Conservation (phyloP, 2,797 vertebrate species). For the Tympanoctomys barrerae region DNA sequence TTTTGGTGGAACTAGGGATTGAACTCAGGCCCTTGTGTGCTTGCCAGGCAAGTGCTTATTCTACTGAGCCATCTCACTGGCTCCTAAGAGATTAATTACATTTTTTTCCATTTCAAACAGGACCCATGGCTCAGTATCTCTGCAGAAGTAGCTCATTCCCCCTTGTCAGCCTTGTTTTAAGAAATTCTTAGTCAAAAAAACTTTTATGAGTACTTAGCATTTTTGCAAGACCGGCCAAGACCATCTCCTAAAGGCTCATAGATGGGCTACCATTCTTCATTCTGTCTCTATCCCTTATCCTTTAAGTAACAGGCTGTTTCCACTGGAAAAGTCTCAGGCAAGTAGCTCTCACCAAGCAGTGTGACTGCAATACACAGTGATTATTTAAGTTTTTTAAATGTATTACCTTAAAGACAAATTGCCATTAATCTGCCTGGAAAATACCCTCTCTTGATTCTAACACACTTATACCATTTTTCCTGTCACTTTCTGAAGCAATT, state of each 20-base stretch:
- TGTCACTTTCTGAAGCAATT: not conserved
- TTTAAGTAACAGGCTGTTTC: not conserved
- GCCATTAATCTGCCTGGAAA: not conserved
- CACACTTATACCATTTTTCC: not conserved
- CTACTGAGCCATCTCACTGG: too few species aligned
- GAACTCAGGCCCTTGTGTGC: too few species aligned
- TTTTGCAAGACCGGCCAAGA: not conserved
- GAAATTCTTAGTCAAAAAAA: conserved; percentile 9
- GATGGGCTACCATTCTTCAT: not conserved
- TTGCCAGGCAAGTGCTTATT: too few species aligned
- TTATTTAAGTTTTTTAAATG: not conserved
- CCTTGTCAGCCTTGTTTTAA: not conserved
- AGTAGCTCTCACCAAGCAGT: not conserved
- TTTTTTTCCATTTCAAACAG: not conserved
- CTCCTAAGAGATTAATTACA: too few species aligned
- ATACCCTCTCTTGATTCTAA: not conserved
- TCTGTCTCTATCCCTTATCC: not conserved
- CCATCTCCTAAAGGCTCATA: not conserved
- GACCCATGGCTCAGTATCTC: not conserved
- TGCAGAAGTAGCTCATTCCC: not conserved
- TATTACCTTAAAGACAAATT: not conserved
- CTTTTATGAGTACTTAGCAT: not conserved
- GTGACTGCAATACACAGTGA: not conserved
- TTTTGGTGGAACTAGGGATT: too few species aligned
- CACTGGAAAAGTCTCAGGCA: not conserved